A percentile compares a stretch with the other conserved stretches of the same genome.
Evolutionary conservation across 1,140 invertebrate species (phyloP).

Genomic region (Mylabris phalerata): DNA sequence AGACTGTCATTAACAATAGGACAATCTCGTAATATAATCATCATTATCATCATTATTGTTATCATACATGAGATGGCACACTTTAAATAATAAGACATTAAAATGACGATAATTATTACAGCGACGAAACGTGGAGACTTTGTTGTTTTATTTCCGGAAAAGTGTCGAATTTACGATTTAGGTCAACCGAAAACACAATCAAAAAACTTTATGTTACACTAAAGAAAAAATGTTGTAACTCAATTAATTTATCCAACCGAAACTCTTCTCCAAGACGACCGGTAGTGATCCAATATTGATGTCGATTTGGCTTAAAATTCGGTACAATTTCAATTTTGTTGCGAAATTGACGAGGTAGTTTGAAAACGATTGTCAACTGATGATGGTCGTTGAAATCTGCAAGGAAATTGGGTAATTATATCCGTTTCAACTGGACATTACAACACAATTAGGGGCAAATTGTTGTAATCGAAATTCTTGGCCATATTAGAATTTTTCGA

Average conservation of each 20-base stretch:
- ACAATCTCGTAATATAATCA: constrained; percentile 11
- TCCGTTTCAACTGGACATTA: too few relatives aligned
- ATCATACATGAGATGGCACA: constrained; percentile 14
- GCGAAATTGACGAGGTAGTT: not conserved
- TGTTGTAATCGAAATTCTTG: too few relatives aligned
- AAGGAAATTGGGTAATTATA: too few relatives aligned
- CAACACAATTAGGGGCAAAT: too few relatives aligned
- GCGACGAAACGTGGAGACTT: not conserved
- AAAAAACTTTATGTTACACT: not conserved
- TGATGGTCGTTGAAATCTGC: too few relatives aligned
- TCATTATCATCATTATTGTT: constrained; percentile 17
- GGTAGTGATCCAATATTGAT: too few relatives aligned
- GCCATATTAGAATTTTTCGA: not conserved
- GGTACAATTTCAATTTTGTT: not conserved
- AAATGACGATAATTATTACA: constrained; percentile 2
- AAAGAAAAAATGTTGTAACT: not conserved
- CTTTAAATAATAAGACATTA: constrained; percentile 15
- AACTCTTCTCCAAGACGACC: too few relatives aligned
- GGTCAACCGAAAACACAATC: constrained; percentile 18
- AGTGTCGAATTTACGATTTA: constrained; percentile 15
- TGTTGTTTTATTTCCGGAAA: constrained; percentile 21
- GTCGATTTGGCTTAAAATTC: too few relatives aligned
- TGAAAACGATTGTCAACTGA: too few relatives aligned
- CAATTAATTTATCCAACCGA: too few relatives aligned
- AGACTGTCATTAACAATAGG: not conserved